These are phyloP conservation scores for Ranitomeya imitator DNA, from an alignment of 2,113 vertebrate species.

Conservation along the genomic window DNA sequence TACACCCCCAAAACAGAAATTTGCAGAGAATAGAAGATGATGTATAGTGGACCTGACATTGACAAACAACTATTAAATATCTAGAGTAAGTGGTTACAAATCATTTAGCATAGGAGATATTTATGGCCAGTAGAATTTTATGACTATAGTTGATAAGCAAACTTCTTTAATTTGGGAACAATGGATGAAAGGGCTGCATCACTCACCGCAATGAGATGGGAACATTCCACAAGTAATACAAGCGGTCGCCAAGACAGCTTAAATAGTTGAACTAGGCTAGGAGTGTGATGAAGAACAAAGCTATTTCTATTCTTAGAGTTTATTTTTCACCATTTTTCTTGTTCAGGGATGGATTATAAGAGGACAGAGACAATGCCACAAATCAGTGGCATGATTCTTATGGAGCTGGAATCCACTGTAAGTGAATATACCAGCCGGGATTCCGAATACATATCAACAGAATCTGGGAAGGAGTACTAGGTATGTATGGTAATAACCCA, in stretches of 20 bases:
- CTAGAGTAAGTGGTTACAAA: no score
- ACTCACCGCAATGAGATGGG: background rate
- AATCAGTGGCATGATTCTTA: background rate
- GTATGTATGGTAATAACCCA: no score
- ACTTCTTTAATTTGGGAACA: background rate
- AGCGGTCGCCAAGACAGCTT: background rate
- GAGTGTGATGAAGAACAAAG: background rate
- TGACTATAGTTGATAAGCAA: no score
- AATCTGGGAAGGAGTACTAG: no score
- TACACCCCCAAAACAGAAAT: no score
- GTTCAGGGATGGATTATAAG: background rate
- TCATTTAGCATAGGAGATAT: no score
- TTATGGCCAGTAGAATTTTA: no score
- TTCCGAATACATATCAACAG: no score
- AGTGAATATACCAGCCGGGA: no score
- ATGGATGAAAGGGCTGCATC: background rate
- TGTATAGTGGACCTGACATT: no score
- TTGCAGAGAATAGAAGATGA: no score
- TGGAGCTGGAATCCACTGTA: background rate
- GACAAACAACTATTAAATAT: no score
- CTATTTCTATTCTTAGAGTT: background rate
- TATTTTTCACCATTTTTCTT: background rate
- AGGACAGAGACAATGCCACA: background rate
- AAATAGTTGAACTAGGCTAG: background rate
- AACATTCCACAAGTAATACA: background rate